phyloP scores from a whole-genome alignment of 2,113 vertebrate species.

The Petaurus breviceps region DNA sequence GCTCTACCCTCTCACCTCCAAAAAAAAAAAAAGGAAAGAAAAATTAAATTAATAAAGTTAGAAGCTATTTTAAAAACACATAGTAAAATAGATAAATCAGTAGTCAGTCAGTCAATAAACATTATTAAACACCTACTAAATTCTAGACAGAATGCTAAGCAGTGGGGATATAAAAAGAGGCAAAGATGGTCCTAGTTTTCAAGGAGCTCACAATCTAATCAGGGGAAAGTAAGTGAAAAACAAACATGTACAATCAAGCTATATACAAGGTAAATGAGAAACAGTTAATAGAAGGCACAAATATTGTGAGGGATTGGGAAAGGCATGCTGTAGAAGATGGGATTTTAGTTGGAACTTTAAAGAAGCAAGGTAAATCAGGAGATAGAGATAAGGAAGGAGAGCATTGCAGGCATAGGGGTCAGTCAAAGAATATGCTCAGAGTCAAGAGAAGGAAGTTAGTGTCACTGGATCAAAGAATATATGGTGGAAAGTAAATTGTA shows the following conservation, averaged over 20 bases:
- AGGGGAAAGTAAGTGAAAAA: neutral
- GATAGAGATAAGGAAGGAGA: no score
- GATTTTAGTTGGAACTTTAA: neutral
- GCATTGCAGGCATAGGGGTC: no score
- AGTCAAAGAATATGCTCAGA: no score
- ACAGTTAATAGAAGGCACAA: neutral
- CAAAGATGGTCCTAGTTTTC: neutral
- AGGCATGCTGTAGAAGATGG: neutral
- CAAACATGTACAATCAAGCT: neutral
- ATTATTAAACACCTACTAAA: neutral
- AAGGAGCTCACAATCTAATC: neutral
- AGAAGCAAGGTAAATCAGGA: no score
- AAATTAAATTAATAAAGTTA: neutral
- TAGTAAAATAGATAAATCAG: neutral
- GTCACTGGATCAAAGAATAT: no score
- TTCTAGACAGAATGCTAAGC: neutral
- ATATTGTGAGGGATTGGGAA: neutral
- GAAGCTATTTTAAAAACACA: neutral
- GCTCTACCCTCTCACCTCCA: no score
- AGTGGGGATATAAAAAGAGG: no score
- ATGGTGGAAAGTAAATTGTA: no score
- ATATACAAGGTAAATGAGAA: neutral
- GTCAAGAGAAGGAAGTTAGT: no score
- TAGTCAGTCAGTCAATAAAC: neutral
- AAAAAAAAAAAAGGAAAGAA: neutral